Conservation (phyloP, 2,113 vertebrate genomes). For the Harpagus bidentatus region DNA sequence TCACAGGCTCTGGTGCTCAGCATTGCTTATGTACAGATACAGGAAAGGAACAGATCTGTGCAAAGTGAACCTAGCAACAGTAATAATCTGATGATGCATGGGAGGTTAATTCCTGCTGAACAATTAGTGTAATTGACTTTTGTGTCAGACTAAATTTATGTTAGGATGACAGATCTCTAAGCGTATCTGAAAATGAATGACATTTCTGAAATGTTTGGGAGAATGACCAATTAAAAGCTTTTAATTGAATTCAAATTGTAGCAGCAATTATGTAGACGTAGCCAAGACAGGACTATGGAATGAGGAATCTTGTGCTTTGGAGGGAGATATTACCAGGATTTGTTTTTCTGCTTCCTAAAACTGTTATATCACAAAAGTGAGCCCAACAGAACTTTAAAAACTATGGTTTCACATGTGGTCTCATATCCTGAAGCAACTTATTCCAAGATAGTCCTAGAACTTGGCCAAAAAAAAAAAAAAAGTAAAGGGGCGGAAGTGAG, state of each 20-base stretch:
- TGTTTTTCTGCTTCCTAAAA: neutral
- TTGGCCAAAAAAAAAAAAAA: neutral
- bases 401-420: neutral
- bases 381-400: neutral
- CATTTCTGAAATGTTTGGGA: neutral
- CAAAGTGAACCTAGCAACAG: neutral
- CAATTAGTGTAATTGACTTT: neutral
- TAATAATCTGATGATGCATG: neutral
- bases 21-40: neutral
- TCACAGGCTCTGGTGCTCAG: neutral
- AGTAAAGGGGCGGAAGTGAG: neutral
- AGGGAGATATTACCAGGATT: neutral
- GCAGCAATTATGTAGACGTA: neutral
- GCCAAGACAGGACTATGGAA: neutral
- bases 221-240: conserved; percentile 39
- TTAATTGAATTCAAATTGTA: conserved; percentile 37
- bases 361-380: neutral
- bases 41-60: neutral
- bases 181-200: neutral
- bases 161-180: neutral
- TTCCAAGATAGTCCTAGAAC: neutral
- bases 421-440: neutral
- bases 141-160: neutral
- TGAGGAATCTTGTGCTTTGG: neutral
- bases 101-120: conserved; percentile 8